Percentiles rank a stretch among this genome's conserved stretches.
phyloP scores from a whole-genome alignment of 2,113 vertebrate genomes.

The Neoarius graeffei region DNA sequence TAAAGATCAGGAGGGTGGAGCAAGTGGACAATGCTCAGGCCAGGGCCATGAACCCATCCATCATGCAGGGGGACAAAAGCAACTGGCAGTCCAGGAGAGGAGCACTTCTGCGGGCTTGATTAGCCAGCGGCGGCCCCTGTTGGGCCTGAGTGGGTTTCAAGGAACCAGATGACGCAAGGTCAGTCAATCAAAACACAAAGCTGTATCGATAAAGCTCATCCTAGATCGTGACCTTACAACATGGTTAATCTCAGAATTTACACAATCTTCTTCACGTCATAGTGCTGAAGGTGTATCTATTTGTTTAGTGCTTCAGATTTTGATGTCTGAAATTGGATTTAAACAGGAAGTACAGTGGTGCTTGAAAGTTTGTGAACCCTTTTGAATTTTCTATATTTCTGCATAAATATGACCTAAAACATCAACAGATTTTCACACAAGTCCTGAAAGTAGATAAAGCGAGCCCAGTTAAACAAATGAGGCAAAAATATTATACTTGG shows the following conservation, averaged over 20 bases:
- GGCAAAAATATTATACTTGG: too few relatives aligned
- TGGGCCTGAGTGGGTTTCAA: constrained; percentile 50
- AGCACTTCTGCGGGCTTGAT: constrained; percentile 64
- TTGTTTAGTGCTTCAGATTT: neutral
- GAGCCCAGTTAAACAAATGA: too few relatives aligned
- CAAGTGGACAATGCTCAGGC: constrained; percentile 71
- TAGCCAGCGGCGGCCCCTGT: constrained; percentile 53
- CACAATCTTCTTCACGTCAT: neutral
- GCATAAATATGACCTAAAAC: too few relatives aligned
- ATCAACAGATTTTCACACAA: too few relatives aligned
- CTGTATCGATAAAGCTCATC: neutral
- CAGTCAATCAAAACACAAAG: constrained; percentile 22
- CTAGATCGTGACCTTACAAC: neutral
- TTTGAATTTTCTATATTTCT: too few relatives aligned
- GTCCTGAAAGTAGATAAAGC: too few relatives aligned
- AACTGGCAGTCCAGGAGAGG: constrained; percentile 70
- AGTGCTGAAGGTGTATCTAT: neutral
- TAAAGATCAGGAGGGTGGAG: constrained; percentile 76
- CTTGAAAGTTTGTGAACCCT: too few relatives aligned
- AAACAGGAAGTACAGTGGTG: neutral
- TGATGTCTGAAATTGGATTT: neutral
- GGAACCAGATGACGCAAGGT: constrained; percentile 47
- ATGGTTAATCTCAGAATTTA: neutral
- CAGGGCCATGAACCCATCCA: constrained; percentile 75
- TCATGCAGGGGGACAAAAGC: constrained; percentile 79